Evolutionary conservation across 2,888 invertebrate species (phyloP), one percentile per base, ranked within the genome.

Genomic region (Drosophila trichaetosa): DNA sequence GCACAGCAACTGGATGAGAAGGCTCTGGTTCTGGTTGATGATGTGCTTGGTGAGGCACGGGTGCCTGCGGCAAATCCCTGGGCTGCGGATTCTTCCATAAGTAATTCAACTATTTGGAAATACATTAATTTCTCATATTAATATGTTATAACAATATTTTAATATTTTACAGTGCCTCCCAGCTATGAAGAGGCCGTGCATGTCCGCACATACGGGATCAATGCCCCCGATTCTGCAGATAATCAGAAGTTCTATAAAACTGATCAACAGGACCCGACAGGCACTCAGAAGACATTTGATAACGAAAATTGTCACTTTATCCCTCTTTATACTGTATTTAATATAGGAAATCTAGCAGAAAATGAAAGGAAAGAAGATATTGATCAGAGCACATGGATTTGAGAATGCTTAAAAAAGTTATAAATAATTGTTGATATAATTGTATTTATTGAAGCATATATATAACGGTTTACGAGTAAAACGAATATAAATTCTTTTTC

Each of bases 161-260:
- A 29, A 29, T 27, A 24, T 33, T 16, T 27, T 38, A 5, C 56
- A 93, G 93, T 87, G 7, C 91, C 92, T 16, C 93, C 93, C 0
- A 84, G 85, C 4, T 93, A 92, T 70, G 90, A 87, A 71, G 89
- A 90, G 58, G 92, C 92, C 4, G 31, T 85, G 4, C 89, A 92
- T 86, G 83, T 93, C 58, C 73, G 81, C 0, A 57, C 78, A 8
- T 52, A 33, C 13, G 27, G 48, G 3, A 8, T 31, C 0, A 74
- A 66, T 8, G 11, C 40, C 3, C 21, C 16, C 0, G 82, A 81
- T 27, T 7, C 85, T 7, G 18, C 36, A 6, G 6, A 46, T 46
- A 1, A 64, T 65, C 65, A 70, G 75, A 53, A 80, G 58, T 4
- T 76, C 36, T 63, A 80, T 31, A 80, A 67, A 4, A 78, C 71